Evolutionary conservation across 2,113 vertebrate genomes (phyloP), one percentile per base, ranked within the genome.

Genomic region (Microtus ochrogaster): DNA sequence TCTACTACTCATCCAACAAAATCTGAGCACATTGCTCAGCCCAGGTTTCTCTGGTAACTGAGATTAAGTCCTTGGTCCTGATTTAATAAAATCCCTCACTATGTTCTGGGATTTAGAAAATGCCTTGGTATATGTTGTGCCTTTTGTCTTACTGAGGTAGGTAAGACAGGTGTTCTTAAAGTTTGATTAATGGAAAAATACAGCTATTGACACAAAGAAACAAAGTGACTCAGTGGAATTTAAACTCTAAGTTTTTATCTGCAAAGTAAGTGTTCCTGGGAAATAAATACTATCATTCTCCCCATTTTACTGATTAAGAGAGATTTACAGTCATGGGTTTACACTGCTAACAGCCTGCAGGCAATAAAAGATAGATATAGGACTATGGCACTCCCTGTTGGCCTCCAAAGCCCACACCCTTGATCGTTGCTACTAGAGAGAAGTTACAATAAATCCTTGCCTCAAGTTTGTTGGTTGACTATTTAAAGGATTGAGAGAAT

Each of bases 141-240:
- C 63, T 79, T 68, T 47, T 52, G 14, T 30, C 39, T 84, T 44
- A 63, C 26, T 55, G 2, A 95, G 30, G 11, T 30, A 78, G 30
- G 28, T 52, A 73, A 92, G 21, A 52, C 21, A 24, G 16, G 14
- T 13, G 1, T 36, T 36, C 11, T 16, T 74, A 26, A 41, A 41
- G 36, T 28, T 81, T 84, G 49, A 79, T 76, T 44, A 88, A 72
- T 72, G 6, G 68, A 74, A 95, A 77, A 77, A n/a, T 26, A n/a
- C 0, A 41, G 30, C 33, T 24, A 55, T 10, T 30, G 24, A 65
- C 4, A 26, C 33, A 55, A 77, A 91, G 61, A 95, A 26, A 68
- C 61, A 28, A 82, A 88, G 12, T 30, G 33, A 83, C 4, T 72
- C 22, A 1, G 0, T 47, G 7, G 47, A 83, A 49, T 28, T n/a